Evolutionary conservation across 2,113 vertebrate species (phyloP).

Genomic region (Lophotis ruficrista): DNA sequence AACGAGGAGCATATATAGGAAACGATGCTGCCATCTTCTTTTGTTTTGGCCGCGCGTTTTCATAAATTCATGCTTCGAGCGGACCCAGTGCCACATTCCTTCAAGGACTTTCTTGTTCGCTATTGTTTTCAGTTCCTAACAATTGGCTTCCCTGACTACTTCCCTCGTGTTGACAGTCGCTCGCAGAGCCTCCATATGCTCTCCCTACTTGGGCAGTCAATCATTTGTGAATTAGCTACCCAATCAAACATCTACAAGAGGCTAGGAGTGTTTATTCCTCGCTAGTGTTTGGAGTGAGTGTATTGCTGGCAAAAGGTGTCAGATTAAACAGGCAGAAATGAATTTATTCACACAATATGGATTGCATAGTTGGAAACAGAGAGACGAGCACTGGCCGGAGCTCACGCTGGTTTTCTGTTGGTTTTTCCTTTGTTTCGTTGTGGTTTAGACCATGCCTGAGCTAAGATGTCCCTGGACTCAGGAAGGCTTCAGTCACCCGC

Average conservation of each 20-base stretch:
- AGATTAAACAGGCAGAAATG: constrained; percentile 29
- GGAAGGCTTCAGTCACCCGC: not conserved
- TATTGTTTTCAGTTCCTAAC: constrained; percentile 54
- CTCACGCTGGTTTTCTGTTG: not conserved
- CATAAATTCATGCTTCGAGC: constrained; percentile 66
- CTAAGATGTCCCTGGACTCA: not conserved
- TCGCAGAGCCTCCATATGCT: constrained; percentile 68
- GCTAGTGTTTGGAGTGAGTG: constrained; percentile 56
- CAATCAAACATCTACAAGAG: constrained; percentile 49
- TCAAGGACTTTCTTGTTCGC: constrained; percentile 66
- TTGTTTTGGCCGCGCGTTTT: constrained; percentile 62
- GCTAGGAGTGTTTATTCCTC: constrained; percentile 26
- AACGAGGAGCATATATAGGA: constrained; percentile 37
- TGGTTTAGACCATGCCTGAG: not conserved
- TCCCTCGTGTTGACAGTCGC: constrained; percentile 62
- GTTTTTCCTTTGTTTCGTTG: not conserved
- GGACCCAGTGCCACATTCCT: constrained; percentile 56
- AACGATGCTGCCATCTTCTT: constrained; percentile 66
- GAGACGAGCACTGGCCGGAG: not conserved
- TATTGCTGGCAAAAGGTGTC: constrained; percentile 50
- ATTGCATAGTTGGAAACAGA: not conserved
- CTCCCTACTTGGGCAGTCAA: constrained; percentile 58
- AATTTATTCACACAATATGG: not conserved
- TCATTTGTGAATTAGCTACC: constrained; percentile 70
- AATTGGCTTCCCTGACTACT: constrained; percentile 47